Conservation (phyloP, 2,113 vertebrate genomes). For the Propithecus coquereli region DNA sequence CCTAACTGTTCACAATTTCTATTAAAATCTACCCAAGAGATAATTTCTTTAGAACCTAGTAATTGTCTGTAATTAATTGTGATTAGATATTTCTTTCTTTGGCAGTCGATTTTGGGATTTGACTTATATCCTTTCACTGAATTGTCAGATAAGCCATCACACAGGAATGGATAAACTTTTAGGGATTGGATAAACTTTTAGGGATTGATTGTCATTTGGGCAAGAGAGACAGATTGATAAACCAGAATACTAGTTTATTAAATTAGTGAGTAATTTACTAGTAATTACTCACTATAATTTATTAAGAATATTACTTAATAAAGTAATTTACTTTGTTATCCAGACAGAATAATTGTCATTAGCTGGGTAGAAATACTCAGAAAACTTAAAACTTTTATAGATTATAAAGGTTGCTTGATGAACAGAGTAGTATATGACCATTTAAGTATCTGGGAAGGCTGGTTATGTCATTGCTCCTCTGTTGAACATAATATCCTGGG, state of each 20-base stretch:
- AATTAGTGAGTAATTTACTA: background rate
- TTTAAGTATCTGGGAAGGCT: background rate
- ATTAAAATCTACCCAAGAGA: conserved; percentile 14
- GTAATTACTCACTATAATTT: too few species aligned
- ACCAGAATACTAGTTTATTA: background rate
- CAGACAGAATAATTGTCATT: background rate
- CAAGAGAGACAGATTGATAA: background rate
- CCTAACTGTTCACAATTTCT: background rate
- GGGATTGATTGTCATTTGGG: background rate
- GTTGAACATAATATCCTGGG: background rate
- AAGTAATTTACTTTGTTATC: background rate
- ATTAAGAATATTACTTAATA: too few species aligned
- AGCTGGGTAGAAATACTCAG: background rate
- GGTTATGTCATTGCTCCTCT: background rate
- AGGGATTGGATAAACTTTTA: background rate
- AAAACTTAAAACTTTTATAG: background rate
- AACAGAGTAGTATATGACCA: background rate
- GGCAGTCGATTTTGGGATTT: background rate
- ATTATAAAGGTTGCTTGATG: background rate
- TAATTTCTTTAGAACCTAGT: conserved; percentile 27
- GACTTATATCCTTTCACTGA: background rate
- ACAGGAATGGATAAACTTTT: background rate
- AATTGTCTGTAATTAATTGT: background rate
- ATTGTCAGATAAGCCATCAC: background rate
- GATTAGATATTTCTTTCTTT: background rate